These are phyloP conservation scores for Catharus ustulatus DNA, from an alignment of 2,797 vertebrate genomes.

Conservation along the genomic window DNA sequence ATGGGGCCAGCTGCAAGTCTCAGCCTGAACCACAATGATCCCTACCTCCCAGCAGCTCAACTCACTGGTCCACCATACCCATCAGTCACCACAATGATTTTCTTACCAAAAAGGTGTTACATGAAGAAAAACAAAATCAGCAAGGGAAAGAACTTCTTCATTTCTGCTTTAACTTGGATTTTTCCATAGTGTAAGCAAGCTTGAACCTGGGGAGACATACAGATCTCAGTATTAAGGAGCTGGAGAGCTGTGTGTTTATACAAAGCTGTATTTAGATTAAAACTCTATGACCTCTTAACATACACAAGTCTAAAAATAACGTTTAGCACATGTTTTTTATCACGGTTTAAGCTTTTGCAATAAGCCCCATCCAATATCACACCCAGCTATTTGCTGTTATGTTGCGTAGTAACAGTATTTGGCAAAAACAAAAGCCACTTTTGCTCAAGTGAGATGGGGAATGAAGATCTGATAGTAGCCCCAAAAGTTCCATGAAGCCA, in stretches of 20 bases:
- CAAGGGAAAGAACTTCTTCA: not conserved
- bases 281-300: conserved; percentile 55
- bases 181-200: conserved; percentile 21
- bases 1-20: not conserved
- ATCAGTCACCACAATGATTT: not conserved
- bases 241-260: conserved; percentile 31
- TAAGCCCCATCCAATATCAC: conserved; percentile 21
- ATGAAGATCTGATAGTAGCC: not conserved
- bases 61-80: not conserved
- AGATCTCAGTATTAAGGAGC: conserved; percentile 23
- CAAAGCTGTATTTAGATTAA: conserved; percentile 53
- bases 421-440: not conserved
- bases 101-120: not conserved
- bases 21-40: not conserved
- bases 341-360: conserved; percentile 29
- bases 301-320: conserved; percentile 67
- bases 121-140: not conserved
- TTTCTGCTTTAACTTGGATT: conserved; percentile 22
- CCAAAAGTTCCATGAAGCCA: not conserved
- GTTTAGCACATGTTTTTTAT: conserved; percentile 48
- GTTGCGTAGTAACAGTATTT: conserved; percentile 16
- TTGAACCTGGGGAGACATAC: not conserved
- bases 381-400: conserved; percentile 37
- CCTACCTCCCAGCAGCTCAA: not conserved
- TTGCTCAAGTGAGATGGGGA: not conserved